Evolutionary conservation across 2,797 vertebrate genomes (phyloP).

Genomic region (Channa striata): DNA sequence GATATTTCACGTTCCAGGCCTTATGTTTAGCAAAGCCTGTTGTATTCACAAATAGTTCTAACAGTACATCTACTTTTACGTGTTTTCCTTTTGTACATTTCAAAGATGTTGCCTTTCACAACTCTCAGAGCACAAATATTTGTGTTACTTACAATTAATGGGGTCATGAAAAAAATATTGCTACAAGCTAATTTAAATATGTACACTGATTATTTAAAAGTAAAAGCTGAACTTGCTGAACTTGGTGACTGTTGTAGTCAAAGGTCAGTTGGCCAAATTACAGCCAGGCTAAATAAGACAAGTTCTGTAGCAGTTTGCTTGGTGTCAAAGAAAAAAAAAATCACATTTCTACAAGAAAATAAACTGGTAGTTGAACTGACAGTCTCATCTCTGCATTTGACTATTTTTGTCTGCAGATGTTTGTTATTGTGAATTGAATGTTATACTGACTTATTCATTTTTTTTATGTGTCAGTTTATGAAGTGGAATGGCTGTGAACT

Average conservation of each 20-base stretch:
- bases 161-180: slow-evolving; percentile 11
- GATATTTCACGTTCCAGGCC: slow-evolving; percentile 19
- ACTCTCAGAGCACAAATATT: slow-evolving; percentile 23
- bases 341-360: slow-evolving; percentile 8
- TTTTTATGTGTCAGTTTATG: slow-evolving; percentile 41
- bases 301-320: slow-evolving; percentile 7
- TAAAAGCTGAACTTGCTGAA: background rate
- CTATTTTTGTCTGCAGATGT: slow-evolving; percentile 11
- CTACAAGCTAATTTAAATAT: background rate
- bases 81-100: slow-evolving; percentile 49
- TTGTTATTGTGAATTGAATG: slow-evolving; percentile 22
- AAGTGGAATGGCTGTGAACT: slow-evolving; percentile 32
- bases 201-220: slow-evolving; percentile 19
- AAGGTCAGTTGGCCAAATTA: background rate
- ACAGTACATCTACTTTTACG: slow-evolving; percentile 13
- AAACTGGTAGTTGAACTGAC: slow-evolving; percentile 18
- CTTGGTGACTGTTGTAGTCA: slow-evolving; percentile 13
- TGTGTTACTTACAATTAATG: slow-evolving; percentile 6
- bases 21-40: background rate
- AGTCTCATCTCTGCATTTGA: slow-evolving; percentile 2
- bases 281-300: background rate
- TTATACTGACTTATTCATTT: slow-evolving; percentile 3
- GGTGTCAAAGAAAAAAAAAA: no score
- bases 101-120: slow-evolving; percentile 19
- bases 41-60: slow-evolving; percentile 18